Percentiles rank a stretch among this genome's conserved stretches.
phyloP scores from a whole-genome alignment of 2,888 invertebrate species.

The Tetranychus piercei region DNA sequence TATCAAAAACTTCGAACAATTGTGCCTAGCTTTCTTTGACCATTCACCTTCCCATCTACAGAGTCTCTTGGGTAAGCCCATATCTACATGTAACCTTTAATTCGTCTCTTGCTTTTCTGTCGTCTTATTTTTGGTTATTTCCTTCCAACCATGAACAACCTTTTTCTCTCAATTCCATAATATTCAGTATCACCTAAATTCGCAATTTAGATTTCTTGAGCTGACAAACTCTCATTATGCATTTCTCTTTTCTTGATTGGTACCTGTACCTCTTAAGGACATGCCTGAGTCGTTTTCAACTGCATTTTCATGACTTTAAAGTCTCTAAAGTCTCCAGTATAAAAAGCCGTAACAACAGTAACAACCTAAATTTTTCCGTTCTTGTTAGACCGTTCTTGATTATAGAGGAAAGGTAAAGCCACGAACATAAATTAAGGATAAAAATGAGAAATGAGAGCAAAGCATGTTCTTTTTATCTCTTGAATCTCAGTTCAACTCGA shows the following conservation, averaged over 20 bases:
- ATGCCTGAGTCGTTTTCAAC: conserved; percentile 1
- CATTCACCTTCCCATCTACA: conserved; percentile 15
- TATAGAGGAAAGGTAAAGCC: background rate
- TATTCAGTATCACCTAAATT: conserved; percentile 1
- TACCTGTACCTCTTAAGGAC: background rate
- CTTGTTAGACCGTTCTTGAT: conserved; percentile 1
- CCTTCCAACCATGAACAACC: background rate
- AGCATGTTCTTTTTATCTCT: background rate
- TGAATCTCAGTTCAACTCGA: background rate
- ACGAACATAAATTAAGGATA: conserved; percentile 1
- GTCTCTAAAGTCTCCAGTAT: background rate
- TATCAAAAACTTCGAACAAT: conserved; percentile 16
- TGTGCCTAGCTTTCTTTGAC: conserved; percentile 18
- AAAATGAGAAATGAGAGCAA: background rate
- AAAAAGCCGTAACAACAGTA: background rate
- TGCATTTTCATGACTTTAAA: background rate
- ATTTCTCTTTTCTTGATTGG: background rate
- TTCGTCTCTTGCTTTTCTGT: background rate
- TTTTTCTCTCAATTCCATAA: background rate
- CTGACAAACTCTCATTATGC: background rate
- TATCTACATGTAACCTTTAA: background rate
- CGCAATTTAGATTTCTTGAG: background rate
- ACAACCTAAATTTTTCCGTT: background rate
- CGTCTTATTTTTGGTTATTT: background rate
- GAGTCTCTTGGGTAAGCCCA: conserved; percentile 12